Evolutionary conservation across 2,113 vertebrate species (phyloP).

Genomic region (Lagopus muta): DNA sequence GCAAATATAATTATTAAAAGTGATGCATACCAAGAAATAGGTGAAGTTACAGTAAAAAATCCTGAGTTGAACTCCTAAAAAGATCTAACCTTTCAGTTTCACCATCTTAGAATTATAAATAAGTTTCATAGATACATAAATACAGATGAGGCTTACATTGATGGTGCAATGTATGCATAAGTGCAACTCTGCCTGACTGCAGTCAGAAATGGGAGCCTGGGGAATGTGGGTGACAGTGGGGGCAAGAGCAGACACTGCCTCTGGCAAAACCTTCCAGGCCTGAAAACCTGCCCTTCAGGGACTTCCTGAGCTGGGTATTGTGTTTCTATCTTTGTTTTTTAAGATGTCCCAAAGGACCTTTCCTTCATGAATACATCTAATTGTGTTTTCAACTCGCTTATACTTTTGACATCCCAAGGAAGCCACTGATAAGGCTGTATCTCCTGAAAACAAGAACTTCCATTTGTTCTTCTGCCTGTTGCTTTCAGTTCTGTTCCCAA

Average conservation of each 20-base stretch:
- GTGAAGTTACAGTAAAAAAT: not conserved
- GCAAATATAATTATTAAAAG: not conserved
- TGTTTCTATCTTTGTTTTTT: not conserved
- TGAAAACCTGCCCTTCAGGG: not conserved
- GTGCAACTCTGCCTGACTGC: not conserved
- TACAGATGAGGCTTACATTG: not conserved
- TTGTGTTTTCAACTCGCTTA: not conserved
- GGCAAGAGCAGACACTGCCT: not conserved
- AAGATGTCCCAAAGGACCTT: not conserved
- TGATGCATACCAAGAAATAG: not conserved
- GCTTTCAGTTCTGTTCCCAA: not conserved
- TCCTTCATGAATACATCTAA: not conserved
- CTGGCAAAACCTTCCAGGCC: not conserved
- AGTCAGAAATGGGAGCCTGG: not conserved
- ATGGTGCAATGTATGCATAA: not conserved
- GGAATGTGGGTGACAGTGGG: fast-evolving
- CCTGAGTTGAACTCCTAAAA: not conserved
- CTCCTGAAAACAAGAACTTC: not conserved
- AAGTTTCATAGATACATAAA: not conserved
- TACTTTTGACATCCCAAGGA: not conserved
- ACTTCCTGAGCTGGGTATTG: not conserved
- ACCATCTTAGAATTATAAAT: not conserved
- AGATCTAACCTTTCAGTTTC: not conserved
- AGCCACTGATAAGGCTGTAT: not conserved
- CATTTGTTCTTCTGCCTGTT: not conserved